Base-by-base conservation (phyloP, 2,113 vertebrate species). In the Pao palembangensis region DNA sequence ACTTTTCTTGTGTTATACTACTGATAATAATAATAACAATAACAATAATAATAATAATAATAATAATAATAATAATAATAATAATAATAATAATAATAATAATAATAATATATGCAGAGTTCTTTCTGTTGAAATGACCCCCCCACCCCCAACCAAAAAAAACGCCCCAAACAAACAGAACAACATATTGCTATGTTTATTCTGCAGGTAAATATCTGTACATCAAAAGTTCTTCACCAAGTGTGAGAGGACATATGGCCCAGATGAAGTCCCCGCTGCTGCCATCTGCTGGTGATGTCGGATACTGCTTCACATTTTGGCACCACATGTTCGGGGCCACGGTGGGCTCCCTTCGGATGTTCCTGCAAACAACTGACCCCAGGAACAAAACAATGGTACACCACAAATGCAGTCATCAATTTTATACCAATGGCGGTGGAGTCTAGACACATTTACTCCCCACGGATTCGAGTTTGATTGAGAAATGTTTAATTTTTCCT, bases 311-410 rank as follows among this genome's bases (percentile, higher is more conserved):
- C 16, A 75, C 63, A 20, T 81, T 91, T 71, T 89, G 88, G 85
- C 89, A 88, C 66, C 90, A 92, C 78, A 91, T 92, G 89, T 89
- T 85, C 67, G 90, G 90, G 55, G 75, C 88, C 1, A 88, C 85
- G 14, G 82, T 88, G 23, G 89, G 89, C 41, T 82, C 83, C 59
- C 61, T 91, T 51, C 88, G 47, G 64, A 51, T 91, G 54, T 50
- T 84, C 69, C 63, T 89, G 8, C 82, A 85, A 52, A 77, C 78
- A 56, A 38, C 75, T 50, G 71, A 78, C 23, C 59, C 75, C 7
- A 50, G 55, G 7, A 44, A 65, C 23, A 83, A 77, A 80, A 79
- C 55, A 43, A 18, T 82, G 88, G 91, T 91, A 38, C 34, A 38
- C 8, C 8, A 11, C 34, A 38, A 38, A 38, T 38, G 8, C 34